These are phyloP conservation scores for Caenorhabditis doughertyi DNA, from an alignment of 2,888 invertebrate species.

Conservation along the genomic window DNA sequence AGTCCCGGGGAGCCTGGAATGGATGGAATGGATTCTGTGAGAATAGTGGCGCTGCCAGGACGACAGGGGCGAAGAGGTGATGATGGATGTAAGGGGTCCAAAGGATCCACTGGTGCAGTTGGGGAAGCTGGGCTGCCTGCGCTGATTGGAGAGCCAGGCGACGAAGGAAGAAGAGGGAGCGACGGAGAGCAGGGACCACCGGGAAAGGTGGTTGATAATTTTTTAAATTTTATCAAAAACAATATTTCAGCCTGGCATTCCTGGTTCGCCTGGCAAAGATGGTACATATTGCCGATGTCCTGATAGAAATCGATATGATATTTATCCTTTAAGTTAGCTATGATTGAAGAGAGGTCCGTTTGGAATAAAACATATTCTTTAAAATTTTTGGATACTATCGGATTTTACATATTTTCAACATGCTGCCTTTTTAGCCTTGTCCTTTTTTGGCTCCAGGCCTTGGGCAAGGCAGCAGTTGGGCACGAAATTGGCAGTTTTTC, in stretches of 20 bases:
- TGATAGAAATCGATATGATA: slow-evolving; percentile 14
- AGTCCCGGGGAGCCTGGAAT: slow-evolving; percentile 38
- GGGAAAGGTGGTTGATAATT: slow-evolving; percentile 21
- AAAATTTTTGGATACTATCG: no score
- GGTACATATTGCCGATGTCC: slow-evolving; percentile 41
- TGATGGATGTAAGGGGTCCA: slow-evolving; percentile 42
- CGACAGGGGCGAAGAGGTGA: slow-evolving; percentile 27
- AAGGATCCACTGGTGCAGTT: slow-evolving; percentile 23
- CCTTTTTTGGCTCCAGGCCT: no score
- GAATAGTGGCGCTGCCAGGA: slow-evolving; percentile 2
- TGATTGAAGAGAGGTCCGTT: no score
- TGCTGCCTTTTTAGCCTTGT: no score
- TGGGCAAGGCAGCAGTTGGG: no score
- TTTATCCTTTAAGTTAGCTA: no score
- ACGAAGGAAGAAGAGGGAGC: slow-evolving; percentile 17
- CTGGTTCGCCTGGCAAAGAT: slow-evolving; percentile 33
- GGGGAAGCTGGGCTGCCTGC: slow-evolving; percentile 39
- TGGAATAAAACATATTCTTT: no score
- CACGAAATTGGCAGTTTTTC: no score
- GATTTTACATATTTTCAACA: no score
- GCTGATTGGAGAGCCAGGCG: slow-evolving; percentile 20
- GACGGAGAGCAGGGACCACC: slow-evolving; percentile 18
- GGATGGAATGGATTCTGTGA: slow-evolving; percentile 28
- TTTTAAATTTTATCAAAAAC: neutral
- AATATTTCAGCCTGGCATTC: slow-evolving; percentile 10